Conservation (phyloP, 1,140 invertebrate genomes). For the Trissolcus basalis region DNA sequence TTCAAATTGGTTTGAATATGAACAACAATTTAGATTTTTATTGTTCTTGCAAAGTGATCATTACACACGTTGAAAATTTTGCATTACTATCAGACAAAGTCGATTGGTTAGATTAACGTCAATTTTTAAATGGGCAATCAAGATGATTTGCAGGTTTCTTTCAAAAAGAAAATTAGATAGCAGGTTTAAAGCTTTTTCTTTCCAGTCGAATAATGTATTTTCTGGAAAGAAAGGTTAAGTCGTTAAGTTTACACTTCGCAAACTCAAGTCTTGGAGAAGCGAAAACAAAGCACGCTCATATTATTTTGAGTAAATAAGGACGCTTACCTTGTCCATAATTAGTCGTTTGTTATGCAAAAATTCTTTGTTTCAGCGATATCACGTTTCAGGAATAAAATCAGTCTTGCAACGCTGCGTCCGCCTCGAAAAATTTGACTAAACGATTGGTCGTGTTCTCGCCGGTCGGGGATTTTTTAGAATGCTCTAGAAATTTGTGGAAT, state of each 20-base stretch:
- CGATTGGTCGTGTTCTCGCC: constrained; percentile 13
- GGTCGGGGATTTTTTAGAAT: constrained; percentile 34
- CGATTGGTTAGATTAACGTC: too few species aligned
- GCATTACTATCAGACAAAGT: too few species aligned
- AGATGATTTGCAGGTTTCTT: too few species aligned
- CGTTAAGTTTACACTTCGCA: constrained; percentile 16
- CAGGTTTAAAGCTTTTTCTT: neutral
- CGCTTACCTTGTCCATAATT: constrained; percentile 40
- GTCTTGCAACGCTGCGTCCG: neutral
- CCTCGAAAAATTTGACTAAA: constrained; percentile 14
- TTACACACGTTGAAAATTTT: too few species aligned
- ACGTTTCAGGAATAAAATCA: constrained; percentile 7
- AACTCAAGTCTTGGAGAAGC: neutral
- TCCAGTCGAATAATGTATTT: neutral
- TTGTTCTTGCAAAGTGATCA: too few species aligned
- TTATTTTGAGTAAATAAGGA: neutral
- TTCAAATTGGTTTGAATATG: too few species aligned
- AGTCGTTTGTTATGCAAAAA: neutral
- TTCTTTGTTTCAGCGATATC: neutral
- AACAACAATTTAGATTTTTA: too few species aligned
- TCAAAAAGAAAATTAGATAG: too few species aligned
- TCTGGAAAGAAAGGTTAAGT: constrained; percentile 13
- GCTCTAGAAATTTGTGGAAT: constrained; percentile 48
- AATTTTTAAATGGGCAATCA: too few species aligned
- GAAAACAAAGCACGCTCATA: constrained; percentile 5